Evolutionary conservation across 2,888 invertebrate species (phyloP).

Genomic region (Hipparchia sbordonii): DNA sequence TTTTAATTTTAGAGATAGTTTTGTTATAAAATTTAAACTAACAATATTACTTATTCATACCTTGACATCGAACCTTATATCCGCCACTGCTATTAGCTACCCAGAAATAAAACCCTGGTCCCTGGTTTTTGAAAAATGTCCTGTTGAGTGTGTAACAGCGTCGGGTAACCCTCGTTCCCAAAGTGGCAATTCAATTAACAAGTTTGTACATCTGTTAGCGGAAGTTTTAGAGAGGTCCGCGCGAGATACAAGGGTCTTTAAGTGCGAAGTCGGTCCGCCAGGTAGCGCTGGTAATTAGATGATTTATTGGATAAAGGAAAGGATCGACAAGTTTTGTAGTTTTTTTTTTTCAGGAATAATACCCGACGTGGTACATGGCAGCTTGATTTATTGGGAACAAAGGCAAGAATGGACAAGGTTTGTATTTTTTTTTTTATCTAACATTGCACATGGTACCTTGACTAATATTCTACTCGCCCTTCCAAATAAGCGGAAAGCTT

Average conservation of each 20-base stretch:
- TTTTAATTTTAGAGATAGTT: no score
- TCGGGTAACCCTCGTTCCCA: slow-evolving; percentile 32
- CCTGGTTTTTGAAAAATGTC: no score
- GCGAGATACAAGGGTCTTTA: slow-evolving; percentile 30
- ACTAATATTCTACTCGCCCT: no score
- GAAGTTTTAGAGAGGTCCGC: slow-evolving; percentile 29
- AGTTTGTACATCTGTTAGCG: slow-evolving; percentile 41
- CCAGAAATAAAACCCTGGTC: no score
- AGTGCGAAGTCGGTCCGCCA: slow-evolving; percentile 20
- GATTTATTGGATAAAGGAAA: not conserved
- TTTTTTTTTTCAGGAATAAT: no score
- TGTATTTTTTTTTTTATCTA: not conserved
- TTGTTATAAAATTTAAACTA: no score
- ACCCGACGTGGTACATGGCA: no score
- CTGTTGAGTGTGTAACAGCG: not conserved
- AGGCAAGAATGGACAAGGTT: not conserved
- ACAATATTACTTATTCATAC: no score
- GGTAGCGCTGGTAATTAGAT: slow-evolving; percentile 19
- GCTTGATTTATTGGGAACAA: not conserved
- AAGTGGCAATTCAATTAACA: slow-evolving; percentile 41
- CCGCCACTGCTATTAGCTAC: no score
- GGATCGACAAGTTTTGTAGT: not conserved
- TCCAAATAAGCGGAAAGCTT: no score
- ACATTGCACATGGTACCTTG: no score
- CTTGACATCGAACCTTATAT: no score